Conservation (phyloP, 2,888 invertebrate species). For the Anaspis maculata region DNA sequence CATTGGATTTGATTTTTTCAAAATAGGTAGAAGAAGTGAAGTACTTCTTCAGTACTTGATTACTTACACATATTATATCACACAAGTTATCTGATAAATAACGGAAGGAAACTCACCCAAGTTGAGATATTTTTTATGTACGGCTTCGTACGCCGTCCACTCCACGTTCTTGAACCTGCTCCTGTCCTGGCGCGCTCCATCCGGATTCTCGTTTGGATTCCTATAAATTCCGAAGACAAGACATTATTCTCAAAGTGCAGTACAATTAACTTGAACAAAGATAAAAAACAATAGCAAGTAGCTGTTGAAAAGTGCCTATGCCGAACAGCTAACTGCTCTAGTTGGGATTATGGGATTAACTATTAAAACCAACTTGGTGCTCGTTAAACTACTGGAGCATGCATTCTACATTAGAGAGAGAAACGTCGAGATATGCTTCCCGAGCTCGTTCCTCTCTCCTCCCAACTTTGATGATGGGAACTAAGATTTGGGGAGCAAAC, state of each 20-base stretch:
- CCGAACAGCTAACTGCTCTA: too few relatives aligned
- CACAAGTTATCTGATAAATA: too few relatives aligned
- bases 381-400: slow-evolving; percentile 10
- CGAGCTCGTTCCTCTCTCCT: too few relatives aligned
- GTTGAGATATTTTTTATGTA: slow-evolving; percentile 87
- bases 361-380: slow-evolving; percentile 6
- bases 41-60: not conserved
- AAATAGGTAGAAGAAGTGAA: not conserved
- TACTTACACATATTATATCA: too few relatives aligned
- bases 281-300: not conserved
- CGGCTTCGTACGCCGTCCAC: slow-evolving; percentile 90
- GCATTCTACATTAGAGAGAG: slow-evolving; percentile 12
- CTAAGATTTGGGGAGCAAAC: too few relatives aligned
- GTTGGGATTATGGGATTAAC: too few relatives aligned
- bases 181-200: slow-evolving; percentile 67
- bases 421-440: too few relatives aligned
- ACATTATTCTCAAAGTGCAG: slow-evolving; percentile 4
- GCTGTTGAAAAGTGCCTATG: not conserved
- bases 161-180: slow-evolving; percentile 79
- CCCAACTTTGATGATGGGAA: too few relatives aligned
- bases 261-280: not conserved
- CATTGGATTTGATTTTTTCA: not conserved
- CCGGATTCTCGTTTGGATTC: slow-evolving; percentile 83
- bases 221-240: too few relatives aligned
- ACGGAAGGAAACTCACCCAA: slow-evolving; percentile 67